Evolutionary conservation across 2,797 vertebrate species (phyloP), one percentile per base, ranked within the genome.

Genomic region (Darevskia nairensis): DNA sequence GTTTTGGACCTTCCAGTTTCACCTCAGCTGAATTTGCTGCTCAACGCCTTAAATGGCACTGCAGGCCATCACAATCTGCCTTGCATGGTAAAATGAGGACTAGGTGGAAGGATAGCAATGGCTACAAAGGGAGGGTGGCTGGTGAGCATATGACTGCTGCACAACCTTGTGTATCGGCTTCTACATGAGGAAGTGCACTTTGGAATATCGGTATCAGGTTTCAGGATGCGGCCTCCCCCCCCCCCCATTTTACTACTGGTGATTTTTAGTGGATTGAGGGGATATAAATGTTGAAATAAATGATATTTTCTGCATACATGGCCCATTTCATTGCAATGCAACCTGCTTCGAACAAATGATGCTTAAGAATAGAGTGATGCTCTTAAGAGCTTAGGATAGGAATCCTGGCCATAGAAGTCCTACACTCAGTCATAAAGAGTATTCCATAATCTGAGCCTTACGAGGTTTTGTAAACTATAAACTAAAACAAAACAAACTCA

Each of bases 121-220:
- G 25, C 25, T 39, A 35, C 32, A 77, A 75, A 2, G 8, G 59
- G 66, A 8, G 21, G 0, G 0, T 0, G 19, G 8, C 81, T 76
- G 64, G 2, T 19, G 3, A 0, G 0, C 55, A 69, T 74, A 44
- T 66, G 66, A 4, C 71, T 89, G 3, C 84, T 90, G 81, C 0
- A 1, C 46, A 77, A 25, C 64, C 50, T 15, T 74, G 11, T 32
- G 35, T 19, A 35, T 39, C 2, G 19, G 5, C 75, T 68, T 44
- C 41, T 59, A 44, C 21, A 17, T n/a, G 29, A 10, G 41, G 41
- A 41, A 72, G 68, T 55, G 35, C 59, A 32, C 61, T 64, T 25
- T 13, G 68, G 13, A 74, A 32, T n/a, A 17, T 72, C 3, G 1
- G n/a, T 29, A 32, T 3, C 41, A 35, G 13, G n/a, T 82, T 82